Conservation (phyloP, 2,888 invertebrate species). For the Syrista parreyssii region DNA sequence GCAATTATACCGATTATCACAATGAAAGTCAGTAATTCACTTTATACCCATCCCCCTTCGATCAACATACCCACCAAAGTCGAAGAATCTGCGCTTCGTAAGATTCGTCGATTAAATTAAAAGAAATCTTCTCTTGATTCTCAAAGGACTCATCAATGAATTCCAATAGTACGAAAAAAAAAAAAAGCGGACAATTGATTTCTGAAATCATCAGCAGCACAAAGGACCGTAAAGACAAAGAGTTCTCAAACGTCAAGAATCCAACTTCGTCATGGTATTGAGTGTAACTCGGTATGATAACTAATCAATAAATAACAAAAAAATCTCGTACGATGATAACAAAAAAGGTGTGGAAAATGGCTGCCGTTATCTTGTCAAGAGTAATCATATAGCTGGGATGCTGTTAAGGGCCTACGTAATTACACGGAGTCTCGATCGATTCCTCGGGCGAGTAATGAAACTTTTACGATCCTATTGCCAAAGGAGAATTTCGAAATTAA, state of each 20-base stretch:
- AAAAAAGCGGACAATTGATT: not conserved
- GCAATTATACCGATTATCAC: not conserved
- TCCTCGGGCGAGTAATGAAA: slow-evolving; percentile 58
- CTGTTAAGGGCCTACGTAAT: slow-evolving; percentile 49
- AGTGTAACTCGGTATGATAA: not conserved
- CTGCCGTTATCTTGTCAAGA: not conserved
- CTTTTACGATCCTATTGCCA: slow-evolving; percentile 54
- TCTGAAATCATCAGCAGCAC: not conserved
- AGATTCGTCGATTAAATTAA: not conserved
- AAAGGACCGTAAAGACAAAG: not conserved
- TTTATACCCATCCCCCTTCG: not conserved
- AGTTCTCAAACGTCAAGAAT: not conserved
- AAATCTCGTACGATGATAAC: not conserved
- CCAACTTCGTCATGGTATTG: not conserved
- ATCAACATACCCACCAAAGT: not conserved
- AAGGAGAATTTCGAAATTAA: slow-evolving; percentile 11
- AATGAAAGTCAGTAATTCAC: not conserved
- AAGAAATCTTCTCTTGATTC: not conserved
- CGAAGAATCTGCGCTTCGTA: not conserved
- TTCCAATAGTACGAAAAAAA: not conserved
- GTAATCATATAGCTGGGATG: not conserved
- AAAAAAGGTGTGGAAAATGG: not conserved
- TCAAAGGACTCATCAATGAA: not conserved
- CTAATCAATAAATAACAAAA: not conserved
- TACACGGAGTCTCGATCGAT: slow-evolving; percentile 61